Conservation (phyloP, 2,888 invertebrate species). For the Phalera bucephala region DNA sequence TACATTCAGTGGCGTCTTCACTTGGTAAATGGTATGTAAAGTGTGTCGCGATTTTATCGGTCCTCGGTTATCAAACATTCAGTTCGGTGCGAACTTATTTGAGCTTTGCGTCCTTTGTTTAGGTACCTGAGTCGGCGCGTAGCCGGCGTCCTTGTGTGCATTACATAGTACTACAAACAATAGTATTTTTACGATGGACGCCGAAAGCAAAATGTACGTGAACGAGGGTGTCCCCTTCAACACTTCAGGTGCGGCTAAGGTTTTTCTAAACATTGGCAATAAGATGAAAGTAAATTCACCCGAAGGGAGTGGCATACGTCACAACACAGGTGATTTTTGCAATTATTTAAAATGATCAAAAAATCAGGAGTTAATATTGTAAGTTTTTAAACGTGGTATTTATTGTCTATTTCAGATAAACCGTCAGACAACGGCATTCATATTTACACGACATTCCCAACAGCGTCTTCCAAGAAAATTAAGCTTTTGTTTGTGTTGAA, state of each 20-base stretch:
- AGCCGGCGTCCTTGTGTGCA: conserved; percentile 55
- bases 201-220: conserved; percentile 65
- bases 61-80: conserved; percentile 57
- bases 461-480: conserved; percentile 79
- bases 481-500: conserved; percentile 70
- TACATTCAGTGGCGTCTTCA: conserved; percentile 13
- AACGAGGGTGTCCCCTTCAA: conserved; percentile 72
- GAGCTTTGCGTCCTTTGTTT: conserved; percentile 69
- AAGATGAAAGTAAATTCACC: conserved; percentile 58
- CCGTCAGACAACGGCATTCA: conserved; percentile 73
- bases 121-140: conserved; percentile 62
- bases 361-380: not conserved
- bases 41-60: conserved; percentile 51
- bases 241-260: conserved; percentile 68
- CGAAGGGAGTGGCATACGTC: conserved; percentile 73
- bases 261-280: conserved; percentile 73
- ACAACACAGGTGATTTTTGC: conserved; percentile 68
- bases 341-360: conserved; percentile 8
- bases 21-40: conserved; percentile 43
- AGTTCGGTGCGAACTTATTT: conserved; percentile 64
- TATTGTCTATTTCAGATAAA: conserved; percentile 58
- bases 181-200: conserved; percentile 55
- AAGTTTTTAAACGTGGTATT: conserved; percentile 23
- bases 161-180: conserved; percentile 41
- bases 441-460: conserved; percentile 73